These are phyloP conservation scores for Canis aureus DNA, from an alignment of 2,113 vertebrate species.

Conservation along the genomic window DNA sequence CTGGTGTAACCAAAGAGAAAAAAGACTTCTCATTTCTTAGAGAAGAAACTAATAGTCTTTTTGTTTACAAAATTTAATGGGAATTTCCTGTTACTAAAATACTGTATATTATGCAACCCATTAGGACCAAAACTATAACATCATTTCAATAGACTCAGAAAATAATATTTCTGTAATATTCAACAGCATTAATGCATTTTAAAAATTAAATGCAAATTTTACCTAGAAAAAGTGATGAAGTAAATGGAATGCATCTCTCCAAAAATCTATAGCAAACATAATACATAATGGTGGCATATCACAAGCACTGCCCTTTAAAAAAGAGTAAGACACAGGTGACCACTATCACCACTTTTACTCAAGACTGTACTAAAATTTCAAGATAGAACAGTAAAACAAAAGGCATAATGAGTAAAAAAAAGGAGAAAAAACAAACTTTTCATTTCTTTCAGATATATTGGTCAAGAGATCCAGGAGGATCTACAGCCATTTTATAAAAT, in stretches of 20 bases:
- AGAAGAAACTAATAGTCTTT: neutral
- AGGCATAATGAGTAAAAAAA: neutral
- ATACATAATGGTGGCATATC: neutral
- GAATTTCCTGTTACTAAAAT: constrained; percentile 27
- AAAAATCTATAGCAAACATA: neutral
- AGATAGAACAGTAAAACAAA: neutral
- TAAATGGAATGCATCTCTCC: neutral
- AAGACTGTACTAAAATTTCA: neutral
- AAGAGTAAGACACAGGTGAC: neutral
- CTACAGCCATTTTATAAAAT: neutral
- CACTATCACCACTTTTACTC: neutral
- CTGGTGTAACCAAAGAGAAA: neutral
- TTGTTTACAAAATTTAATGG: neutral
- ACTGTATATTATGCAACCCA: neutral
- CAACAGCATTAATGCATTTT: neutral
- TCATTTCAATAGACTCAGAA: neutral
- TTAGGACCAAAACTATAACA: neutral
- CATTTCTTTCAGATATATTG: neutral
- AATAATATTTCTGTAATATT: neutral
- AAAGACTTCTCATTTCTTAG: neutral
- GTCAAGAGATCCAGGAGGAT: neutral
- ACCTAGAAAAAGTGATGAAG: neutral
- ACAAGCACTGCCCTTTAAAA: neutral
- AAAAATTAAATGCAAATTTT: constrained; percentile 11
- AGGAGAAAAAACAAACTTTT: neutral